Percentiles rank a stretch among this genome's conserved stretches.
Evolutionary conservation across 2,113 vertebrate species (phyloP).

Genomic region (Montifringilla adamsi): DNA sequence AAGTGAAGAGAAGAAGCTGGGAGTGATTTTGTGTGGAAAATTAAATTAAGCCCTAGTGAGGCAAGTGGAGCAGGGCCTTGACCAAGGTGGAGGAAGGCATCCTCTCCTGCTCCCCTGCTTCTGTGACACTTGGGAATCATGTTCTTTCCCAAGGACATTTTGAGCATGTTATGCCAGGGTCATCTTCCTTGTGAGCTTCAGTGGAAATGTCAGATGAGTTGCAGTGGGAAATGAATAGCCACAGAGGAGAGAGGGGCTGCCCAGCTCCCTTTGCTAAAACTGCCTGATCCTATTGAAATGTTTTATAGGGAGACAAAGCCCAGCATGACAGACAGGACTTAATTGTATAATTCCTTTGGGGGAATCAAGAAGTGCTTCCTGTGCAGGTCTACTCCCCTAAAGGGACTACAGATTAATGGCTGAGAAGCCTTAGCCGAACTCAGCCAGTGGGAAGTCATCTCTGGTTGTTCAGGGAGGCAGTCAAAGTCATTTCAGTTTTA

Average conservation of each 20-base stretch:
- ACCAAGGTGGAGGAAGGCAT: not conserved
- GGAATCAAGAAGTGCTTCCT: not conserved
- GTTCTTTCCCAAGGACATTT: not conserved
- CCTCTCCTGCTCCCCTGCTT: not conserved
- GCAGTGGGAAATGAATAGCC: not conserved
- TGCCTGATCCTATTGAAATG: not conserved
- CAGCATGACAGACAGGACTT: not conserved
- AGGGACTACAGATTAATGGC: not conserved
- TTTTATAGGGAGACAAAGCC: not conserved
- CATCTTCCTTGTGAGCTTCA: not conserved
- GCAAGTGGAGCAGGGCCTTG: not conserved
- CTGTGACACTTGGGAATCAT: not conserved
- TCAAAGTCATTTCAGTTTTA: not conserved
- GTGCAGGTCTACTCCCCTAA: not conserved
- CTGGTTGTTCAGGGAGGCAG: not conserved
- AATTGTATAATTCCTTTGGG: not conserved
- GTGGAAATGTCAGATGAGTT: not conserved
- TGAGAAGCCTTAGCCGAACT: not conserved
- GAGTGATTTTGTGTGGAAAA: slow-evolving; percentile 25
- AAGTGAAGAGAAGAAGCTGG: not conserved
- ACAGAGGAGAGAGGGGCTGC: not conserved
- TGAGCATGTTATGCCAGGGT: not conserved
- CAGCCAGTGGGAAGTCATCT: accelerated
- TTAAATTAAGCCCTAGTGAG: slow-evolving; percentile 30
- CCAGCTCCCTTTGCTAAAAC: not conserved